Conservation (phyloP, 2,888 invertebrate species). For the Coelogynopora nodosa region DNA sequence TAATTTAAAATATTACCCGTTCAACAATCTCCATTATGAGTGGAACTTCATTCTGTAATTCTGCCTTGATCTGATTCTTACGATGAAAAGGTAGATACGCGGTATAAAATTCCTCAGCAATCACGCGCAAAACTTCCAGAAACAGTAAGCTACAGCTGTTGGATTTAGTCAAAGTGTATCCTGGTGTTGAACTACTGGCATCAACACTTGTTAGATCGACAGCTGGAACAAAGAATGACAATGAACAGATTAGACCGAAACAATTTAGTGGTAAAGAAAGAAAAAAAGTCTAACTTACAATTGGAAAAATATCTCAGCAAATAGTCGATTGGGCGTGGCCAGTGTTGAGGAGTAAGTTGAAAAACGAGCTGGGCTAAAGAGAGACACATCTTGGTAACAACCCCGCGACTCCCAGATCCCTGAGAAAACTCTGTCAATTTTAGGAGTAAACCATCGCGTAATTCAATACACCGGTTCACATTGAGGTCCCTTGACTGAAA, state of each 20-base stretch:
- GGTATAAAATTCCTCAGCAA: conserved; percentile 31
- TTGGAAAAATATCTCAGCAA: not conserved
- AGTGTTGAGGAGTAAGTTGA: conserved; percentile 34
- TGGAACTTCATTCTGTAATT: not conserved
- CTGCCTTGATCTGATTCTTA: conserved; percentile 1
- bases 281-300: too few relatives aligned
- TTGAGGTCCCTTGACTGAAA: conserved; percentile 33
- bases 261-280: too few relatives aligned
- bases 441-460: conserved; percentile 9
- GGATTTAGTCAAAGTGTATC: too few relatives aligned
- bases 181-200: too few relatives aligned
- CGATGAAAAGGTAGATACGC: conserved; percentile 14
- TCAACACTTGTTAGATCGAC: too few relatives aligned
- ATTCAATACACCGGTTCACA: not conserved
- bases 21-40: conserved; percentile 27
- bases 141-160: not conserved
- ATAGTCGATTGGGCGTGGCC: conserved; percentile 8
- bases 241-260: too few relatives aligned
- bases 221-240: too few relatives aligned
- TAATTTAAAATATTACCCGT: too few relatives aligned
- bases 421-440: conserved; percentile 30
- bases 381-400: conserved; percentile 36
- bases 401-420: conserved; percentile 14
- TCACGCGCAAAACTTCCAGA: not conserved
- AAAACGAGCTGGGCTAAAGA: conserved; percentile 31